Conservation (phyloP, 2,797 vertebrate genomes). For the Stomatorhinus walkeri region DNA sequence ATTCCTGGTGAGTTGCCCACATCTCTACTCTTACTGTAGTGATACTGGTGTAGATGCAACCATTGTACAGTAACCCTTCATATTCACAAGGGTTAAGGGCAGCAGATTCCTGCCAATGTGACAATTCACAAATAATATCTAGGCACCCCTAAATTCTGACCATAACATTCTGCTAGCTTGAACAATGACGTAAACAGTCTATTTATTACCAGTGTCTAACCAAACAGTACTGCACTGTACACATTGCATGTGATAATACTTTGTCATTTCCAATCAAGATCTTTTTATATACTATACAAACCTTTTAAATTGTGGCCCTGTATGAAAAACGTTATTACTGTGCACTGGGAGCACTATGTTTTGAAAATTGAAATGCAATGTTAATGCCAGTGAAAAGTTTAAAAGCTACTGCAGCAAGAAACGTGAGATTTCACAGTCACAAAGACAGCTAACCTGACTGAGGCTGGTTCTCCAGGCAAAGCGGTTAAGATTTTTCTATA, state of each 20-base stretch:
- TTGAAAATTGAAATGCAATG: not conserved
- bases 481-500: not conserved
- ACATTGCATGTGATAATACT: not conserved
- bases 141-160: not conserved
- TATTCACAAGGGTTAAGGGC: not conserved
- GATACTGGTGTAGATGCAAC: not conserved
- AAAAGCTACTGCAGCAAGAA: not conserved
- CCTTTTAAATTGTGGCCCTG: not conserved
- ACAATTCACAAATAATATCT: not conserved
- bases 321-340: not conserved
- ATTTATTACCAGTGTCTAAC: not conserved
- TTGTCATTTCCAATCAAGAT: not conserved
- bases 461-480: not conserved
- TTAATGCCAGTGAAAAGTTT: not conserved
- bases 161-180: not conserved
- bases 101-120: not conserved
- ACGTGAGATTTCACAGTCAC: not conserved
- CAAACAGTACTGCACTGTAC: not conserved
- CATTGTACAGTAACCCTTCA: not conserved
- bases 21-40: not conserved
- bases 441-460: not conserved
- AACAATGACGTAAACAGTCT: not conserved
- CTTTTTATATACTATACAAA: not conserved
- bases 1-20: constrained; percentile 66
- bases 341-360: not conserved